Evolutionary conservation across 2,113 vertebrate genomes (phyloP).

Genomic region (Trogon melanurus): DNA sequence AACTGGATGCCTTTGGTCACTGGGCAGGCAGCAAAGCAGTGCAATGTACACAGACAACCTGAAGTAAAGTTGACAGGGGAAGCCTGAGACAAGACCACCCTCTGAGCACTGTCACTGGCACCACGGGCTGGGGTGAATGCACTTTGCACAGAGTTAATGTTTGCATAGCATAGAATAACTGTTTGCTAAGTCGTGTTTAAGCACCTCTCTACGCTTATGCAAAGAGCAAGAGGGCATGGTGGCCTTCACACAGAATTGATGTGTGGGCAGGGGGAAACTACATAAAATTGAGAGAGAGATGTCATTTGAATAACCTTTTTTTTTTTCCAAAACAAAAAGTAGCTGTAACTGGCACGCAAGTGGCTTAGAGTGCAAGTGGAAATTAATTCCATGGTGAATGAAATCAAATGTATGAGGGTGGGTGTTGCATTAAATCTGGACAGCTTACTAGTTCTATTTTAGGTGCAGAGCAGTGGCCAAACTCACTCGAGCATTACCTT

Average conservation of each 20-base stretch:
- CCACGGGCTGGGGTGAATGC: not conserved
- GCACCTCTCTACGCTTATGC: not conserved
- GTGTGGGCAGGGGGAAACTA: not conserved
- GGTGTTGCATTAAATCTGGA: not conserved
- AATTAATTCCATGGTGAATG: not conserved
- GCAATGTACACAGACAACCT: not conserved
- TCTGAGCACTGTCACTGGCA: not conserved
- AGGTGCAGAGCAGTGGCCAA: not conserved
- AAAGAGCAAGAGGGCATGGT: conserved; percentile 6
- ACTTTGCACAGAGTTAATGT: conserved; percentile 51
- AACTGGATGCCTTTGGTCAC: conserved; percentile 44
- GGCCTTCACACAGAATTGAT: not conserved
- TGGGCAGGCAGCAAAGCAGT: not conserved
- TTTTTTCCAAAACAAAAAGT: not conserved
- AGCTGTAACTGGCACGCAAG: not conserved
- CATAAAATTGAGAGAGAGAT: not conserved
- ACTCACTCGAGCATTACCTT: not conserved
- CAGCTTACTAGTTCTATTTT: not conserved
- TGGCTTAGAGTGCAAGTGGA: not conserved
- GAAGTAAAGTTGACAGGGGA: not conserved
- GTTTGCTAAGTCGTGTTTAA: conserved; percentile 46
- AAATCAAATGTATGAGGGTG: not conserved
- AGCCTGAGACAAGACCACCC: conserved; percentile 1
- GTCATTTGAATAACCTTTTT: not conserved
- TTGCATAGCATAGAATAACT: conserved; percentile 61